Percentiles rank a stretch among this genome's conserved stretches.
phyloP scores from a whole-genome alignment of 2,113 vertebrate genomes.

The Gadus macrocephalus region DNA sequence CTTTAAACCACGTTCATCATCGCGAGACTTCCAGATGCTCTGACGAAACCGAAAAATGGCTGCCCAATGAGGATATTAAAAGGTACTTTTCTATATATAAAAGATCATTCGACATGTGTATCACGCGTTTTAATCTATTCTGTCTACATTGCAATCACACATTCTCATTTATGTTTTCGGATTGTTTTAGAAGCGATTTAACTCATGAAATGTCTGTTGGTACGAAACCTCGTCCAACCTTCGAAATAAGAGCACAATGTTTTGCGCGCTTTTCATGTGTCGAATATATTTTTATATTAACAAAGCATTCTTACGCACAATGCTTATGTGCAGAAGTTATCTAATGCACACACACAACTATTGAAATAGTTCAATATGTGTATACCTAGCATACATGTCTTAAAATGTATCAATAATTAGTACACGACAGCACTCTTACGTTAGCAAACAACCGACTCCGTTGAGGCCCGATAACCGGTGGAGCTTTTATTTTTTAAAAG shows the following conservation, averaged over 20 bases:
- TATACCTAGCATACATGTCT: neutral
- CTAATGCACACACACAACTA: too few relatives aligned
- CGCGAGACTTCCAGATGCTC: neutral
- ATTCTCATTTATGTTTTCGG: too few relatives aligned
- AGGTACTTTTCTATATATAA: neutral
- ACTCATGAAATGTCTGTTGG: neutral
- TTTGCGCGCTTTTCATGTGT: conserved; percentile 55
- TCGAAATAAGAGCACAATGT: conserved; percentile 70
- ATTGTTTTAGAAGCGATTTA: neutral
- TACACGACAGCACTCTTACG: accelerated
- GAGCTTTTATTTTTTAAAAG: conserved; percentile 3
- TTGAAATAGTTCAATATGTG: too few relatives aligned
- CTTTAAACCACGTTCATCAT: neutral
- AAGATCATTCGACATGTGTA: neutral
- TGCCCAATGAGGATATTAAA: neutral
- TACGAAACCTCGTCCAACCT: conserved; percentile 33
- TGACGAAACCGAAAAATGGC: neutral
- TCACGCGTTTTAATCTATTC: neutral
- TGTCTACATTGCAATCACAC: neutral
- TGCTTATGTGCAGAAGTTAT: too few relatives aligned
- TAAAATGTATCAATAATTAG: neutral
- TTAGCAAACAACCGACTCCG: neutral
- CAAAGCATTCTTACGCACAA: too few relatives aligned
- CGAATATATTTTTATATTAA: conserved; percentile 3
- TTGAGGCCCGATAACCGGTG: neutral